phyloP scores from a whole-genome alignment of 2,797 vertebrate genomes.

The Chiloscyllium punctatum region DNA sequence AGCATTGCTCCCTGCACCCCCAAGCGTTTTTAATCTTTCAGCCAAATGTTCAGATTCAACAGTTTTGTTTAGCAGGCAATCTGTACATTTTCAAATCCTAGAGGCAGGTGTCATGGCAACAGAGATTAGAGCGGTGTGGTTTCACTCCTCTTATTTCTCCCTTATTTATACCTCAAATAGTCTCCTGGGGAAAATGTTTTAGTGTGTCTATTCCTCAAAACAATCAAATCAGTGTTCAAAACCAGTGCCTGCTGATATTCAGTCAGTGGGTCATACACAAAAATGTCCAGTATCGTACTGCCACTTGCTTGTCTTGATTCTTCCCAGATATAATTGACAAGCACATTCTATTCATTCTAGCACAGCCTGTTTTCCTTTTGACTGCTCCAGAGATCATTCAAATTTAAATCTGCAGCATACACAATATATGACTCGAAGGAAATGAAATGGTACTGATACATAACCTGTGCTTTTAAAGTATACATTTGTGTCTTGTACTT shows the following conservation, averaged over 20 bases:
- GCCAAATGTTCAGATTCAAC: conserved; percentile 79
- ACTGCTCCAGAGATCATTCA: conserved; percentile 27
- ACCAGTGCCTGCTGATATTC: not conserved
- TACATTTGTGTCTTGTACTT: conserved; percentile 5
- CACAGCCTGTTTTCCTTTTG: conserved; percentile 21
- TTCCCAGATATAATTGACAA: conserved; percentile 35
- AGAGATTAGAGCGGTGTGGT: conserved; percentile 65
- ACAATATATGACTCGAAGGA: not conserved
- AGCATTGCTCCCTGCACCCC: conserved; percentile 63
- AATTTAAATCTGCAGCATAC: conserved; percentile 25
- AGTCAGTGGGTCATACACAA: conserved; percentile 29
- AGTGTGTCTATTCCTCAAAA: conserved; percentile 19
- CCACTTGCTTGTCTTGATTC: conserved; percentile 30
- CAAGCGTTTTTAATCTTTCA: conserved; percentile 69
- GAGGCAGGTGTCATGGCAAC: conserved; percentile 76
- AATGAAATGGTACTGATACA: conserved; percentile 27
- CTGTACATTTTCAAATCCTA: conserved; percentile 71
- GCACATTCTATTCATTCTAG: conserved; percentile 26
- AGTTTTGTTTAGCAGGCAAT: conserved; percentile 77
- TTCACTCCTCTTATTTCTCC: conserved; percentile 58
- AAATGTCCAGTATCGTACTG: conserved; percentile 17
- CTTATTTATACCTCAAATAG: conserved; percentile 52
- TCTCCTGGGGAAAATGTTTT: conserved; percentile 56
- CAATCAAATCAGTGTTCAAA: conserved; percentile 21
- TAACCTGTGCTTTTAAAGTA: conserved; percentile 16